phyloP scores from a whole-genome alignment of 2,797 vertebrate species.

The Lepus townsendii region DNA sequence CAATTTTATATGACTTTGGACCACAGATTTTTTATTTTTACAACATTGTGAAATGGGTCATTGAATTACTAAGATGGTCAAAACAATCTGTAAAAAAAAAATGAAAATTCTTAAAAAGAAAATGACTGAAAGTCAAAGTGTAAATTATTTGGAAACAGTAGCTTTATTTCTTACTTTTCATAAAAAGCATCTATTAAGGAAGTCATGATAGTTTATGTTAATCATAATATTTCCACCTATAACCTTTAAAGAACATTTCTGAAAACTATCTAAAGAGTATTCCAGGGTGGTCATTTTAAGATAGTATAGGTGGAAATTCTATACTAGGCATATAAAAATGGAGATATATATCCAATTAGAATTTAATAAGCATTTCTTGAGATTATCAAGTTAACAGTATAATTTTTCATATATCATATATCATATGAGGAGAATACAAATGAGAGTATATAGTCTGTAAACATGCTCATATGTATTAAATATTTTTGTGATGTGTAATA shows the following conservation, averaged over 20 bases:
- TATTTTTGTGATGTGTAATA: not conserved
- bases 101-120: conserved; percentile 14
- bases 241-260: not conserved
- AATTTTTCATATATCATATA: not conserved
- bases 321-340: not conserved
- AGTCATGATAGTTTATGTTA: not conserved
- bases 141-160: conserved; percentile 25
- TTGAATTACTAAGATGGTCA: not conserved
- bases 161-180: not conserved
- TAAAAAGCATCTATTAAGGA: not conserved
- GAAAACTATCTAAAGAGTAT: not conserved
- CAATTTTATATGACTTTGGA: not conserved
- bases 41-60: conserved; percentile 1
- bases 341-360: not conserved
- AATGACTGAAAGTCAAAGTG: not conserved
- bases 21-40: not conserved
- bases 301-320: not conserved
- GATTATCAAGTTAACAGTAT: not conserved
- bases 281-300: not conserved
- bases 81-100: conserved; percentile 40
- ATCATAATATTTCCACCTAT: not conserved
- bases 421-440: no score
- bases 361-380: not conserved
- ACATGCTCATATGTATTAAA: no score
- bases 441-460: no score